Evolutionary conservation across 2,113 vertebrate genomes (phyloP).

Genomic region (Chloroceryle aenea): DNA sequence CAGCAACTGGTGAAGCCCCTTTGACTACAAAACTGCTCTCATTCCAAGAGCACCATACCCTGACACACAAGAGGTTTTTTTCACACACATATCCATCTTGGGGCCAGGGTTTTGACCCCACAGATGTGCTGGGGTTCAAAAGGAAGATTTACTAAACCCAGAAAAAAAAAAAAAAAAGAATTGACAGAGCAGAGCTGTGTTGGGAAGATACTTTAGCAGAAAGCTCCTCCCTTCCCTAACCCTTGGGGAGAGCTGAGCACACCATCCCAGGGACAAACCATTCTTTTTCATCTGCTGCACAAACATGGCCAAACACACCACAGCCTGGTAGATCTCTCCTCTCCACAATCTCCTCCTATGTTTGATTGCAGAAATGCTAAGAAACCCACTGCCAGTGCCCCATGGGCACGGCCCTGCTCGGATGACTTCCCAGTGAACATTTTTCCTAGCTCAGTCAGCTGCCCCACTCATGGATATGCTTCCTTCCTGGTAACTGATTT

Average conservation of each 20-base stretch:
- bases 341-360: fast-evolving
- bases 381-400: neutral
- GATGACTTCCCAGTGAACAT: neutral
- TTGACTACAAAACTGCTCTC: neutral
- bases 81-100: fast-evolving
- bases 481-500: neutral
- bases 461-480: neutral
- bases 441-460: neutral
- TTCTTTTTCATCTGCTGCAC: neutral
- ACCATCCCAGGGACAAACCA: neutral
- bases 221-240: neutral
- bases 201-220: neutral
- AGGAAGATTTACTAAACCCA: neutral
- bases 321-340: neutral
- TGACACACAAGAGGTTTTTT: neutral
- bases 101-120: fast-evolving
- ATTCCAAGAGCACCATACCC: neutral
- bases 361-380: neutral
- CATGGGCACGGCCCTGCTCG: neutral
- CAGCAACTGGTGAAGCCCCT: conserved; percentile 34
- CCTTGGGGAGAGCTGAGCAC: neutral
- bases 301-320: neutral
- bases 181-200: fast-evolving
- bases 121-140: neutral
- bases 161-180: neutral